A percentile compares a stretch with the other conserved stretches of the same genome.
These are phyloP conservation scores for Thripadectes ignobilis DNA, from an alignment of 2,797 vertebrate species.

Conservation along the genomic window DNA sequence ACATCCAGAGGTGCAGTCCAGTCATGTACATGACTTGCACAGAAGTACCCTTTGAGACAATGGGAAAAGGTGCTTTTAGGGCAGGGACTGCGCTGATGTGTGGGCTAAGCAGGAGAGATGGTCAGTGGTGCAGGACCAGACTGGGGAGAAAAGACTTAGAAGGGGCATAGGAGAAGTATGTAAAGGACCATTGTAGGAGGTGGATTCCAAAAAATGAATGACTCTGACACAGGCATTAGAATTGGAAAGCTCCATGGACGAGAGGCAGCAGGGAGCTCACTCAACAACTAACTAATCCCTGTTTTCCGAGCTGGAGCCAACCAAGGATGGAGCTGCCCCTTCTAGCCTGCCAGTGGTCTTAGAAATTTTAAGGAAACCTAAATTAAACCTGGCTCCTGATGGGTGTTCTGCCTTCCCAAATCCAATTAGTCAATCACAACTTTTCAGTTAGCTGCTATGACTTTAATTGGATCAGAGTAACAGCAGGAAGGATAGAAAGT, in stretches of 20 bases:
- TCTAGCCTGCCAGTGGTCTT: constrained; percentile 9
- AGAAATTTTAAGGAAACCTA: constrained; percentile 32
- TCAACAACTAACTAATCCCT: not conserved
- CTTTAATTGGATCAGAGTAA: constrained; percentile 58
- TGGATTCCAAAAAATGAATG: not conserved
- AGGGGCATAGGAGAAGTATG: not conserved
- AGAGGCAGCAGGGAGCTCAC: not conserved
- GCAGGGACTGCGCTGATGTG: not conserved
- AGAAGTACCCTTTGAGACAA: not conserved
- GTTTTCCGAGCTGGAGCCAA: not conserved
- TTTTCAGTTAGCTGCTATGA: constrained; percentile 39
- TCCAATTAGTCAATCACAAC: constrained; percentile 56
- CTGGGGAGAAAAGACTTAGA: not conserved
- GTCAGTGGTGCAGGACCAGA: not conserved
- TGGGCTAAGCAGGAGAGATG: not conserved
- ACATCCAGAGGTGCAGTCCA: not conserved
- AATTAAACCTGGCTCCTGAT: constrained; percentile 47
- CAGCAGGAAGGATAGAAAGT: constrained; percentile 42
- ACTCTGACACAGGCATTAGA: not conserved
- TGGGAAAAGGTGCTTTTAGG: fast-evolving
- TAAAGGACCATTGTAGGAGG: not conserved
- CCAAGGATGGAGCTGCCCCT: not conserved
- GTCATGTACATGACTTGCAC: fast-evolving
- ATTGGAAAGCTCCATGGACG: not conserved
- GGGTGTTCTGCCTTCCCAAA: constrained; percentile 46